phyloP scores from a whole-genome alignment of 2,797 vertebrate species.

The Enteromius trimaculatus region DNA sequence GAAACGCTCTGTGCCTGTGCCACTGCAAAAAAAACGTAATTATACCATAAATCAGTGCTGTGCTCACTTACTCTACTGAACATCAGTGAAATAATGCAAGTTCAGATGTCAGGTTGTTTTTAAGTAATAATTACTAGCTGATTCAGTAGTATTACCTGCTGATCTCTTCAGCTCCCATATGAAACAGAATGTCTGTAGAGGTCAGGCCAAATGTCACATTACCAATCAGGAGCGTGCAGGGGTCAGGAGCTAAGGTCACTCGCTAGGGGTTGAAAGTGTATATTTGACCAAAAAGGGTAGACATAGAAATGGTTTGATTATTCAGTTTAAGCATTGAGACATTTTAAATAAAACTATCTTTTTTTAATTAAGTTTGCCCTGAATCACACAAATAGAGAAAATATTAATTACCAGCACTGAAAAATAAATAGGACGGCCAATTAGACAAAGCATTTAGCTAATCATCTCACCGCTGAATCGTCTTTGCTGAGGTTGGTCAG shows the following conservation, averaged over 20 bases:
- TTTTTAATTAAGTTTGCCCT: neutral
- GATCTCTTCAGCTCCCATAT: conserved; percentile 93
- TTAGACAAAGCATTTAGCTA: neutral
- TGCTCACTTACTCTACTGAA: too few species aligned
- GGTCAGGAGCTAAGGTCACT: conserved; percentile 86
- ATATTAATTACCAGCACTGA: neutral
- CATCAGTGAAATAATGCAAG: neutral
- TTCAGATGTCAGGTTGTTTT: neutral
- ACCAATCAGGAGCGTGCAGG: conserved; percentile 87
- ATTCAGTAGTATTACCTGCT: conserved; percentile 78
- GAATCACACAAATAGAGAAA: neutral
- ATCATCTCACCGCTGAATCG: conserved; percentile 75
- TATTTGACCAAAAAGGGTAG: neutral
- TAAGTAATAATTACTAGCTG: neutral
- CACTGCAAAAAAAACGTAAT: conserved; percentile 67
- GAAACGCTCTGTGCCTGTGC: conserved; percentile 84
- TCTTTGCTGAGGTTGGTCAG: conserved; percentile 77
- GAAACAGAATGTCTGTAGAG: conserved; percentile 90
- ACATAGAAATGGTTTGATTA: neutral
- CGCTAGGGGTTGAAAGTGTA: conserved; percentile 70
- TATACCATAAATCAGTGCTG: neutral
- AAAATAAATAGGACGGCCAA: neutral
- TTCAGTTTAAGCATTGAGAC: neutral
- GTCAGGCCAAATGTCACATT: conserved; percentile 86
- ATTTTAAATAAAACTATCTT: neutral